phyloP scores from a whole-genome alignment of 1,140 invertebrate genomes.

The Andricus grossulariae region DNA sequence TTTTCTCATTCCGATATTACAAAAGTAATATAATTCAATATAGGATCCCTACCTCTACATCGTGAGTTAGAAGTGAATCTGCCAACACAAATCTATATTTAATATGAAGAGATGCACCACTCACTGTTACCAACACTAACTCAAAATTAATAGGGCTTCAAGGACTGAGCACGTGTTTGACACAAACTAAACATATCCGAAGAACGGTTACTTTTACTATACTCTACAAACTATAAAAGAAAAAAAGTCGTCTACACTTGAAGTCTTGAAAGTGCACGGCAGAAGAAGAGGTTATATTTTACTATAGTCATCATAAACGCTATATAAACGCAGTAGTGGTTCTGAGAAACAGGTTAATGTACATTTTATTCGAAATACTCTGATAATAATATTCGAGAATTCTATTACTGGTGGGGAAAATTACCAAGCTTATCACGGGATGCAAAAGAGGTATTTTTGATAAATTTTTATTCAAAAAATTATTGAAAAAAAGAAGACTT shows the following conservation, averaged over 20 bases:
- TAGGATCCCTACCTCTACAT: constrained; percentile 29
- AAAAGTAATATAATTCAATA: constrained; percentile 19
- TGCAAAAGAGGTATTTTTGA: too few species aligned
- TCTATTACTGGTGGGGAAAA: too few species aligned
- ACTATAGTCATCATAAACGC: neutral
- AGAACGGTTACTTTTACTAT: constrained; percentile 17
- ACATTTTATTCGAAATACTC: constrained; percentile 9
- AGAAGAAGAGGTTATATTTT: neutral
- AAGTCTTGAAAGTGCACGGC: neutral
- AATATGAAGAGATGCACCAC: constrained; percentile 50
- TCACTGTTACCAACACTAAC: constrained; percentile 39
- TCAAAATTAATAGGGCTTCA: constrained; percentile 49
- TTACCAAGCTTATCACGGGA: too few species aligned
- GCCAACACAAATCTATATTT: constrained; percentile 59
- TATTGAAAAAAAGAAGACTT: too few species aligned
- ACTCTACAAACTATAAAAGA: neutral
- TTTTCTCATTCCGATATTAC: neutral
- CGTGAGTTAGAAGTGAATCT: constrained; percentile 33
- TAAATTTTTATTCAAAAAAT: too few species aligned
- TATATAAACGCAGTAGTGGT: neutral
- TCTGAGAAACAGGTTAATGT: neutral
- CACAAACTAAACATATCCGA: constrained; percentile 1
- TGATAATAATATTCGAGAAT: too few species aligned
- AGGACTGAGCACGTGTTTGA: constrained; percentile 39
- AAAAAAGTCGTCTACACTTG: neutral